A percentile compares a stretch with the other conserved stretches of the same genome.
These are phyloP conservation scores for Halocaridina rubra DNA, from an alignment of 2,888 invertebrate genomes.

Conservation along the genomic window DNA sequence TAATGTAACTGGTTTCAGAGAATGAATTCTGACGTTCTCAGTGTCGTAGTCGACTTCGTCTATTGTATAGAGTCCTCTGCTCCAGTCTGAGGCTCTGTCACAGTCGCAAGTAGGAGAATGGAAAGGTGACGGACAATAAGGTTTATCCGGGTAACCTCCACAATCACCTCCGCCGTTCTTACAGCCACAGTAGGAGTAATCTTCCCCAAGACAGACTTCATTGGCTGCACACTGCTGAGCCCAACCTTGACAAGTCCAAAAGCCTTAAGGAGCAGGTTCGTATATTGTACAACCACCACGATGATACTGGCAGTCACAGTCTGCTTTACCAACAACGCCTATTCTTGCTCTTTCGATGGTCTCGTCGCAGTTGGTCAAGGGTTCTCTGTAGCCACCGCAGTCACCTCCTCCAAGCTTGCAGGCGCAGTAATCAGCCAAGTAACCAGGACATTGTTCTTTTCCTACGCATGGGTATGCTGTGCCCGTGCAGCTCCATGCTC, in stretches of 20 bases:
- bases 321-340: not conserved
- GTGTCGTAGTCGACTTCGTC: not conserved
- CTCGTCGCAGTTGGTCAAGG: not conserved
- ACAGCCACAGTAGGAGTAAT: not conserved
- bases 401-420: not conserved
- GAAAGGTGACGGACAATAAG: not conserved
- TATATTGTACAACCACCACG: not conserved
- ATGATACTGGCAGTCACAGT: not conserved
- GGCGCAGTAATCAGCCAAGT: not conserved
- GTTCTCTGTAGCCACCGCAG: not conserved
- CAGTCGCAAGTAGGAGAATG: not conserved
- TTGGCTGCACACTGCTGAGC: not conserved
- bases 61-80: not conserved
- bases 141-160: not conserved
- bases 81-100: not conserved
- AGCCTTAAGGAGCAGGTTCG: not conserved
- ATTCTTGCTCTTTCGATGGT: not conserved
- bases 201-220: not conserved
- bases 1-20: not conserved
- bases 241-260: not conserved
- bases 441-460: not conserved
- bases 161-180: not conserved
- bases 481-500: not conserved
- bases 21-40: not conserved
- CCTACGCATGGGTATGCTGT: not conserved